Conservation (phyloP, 2,888 invertebrate genomes). For the Lepidochitona cinerea region DNA sequence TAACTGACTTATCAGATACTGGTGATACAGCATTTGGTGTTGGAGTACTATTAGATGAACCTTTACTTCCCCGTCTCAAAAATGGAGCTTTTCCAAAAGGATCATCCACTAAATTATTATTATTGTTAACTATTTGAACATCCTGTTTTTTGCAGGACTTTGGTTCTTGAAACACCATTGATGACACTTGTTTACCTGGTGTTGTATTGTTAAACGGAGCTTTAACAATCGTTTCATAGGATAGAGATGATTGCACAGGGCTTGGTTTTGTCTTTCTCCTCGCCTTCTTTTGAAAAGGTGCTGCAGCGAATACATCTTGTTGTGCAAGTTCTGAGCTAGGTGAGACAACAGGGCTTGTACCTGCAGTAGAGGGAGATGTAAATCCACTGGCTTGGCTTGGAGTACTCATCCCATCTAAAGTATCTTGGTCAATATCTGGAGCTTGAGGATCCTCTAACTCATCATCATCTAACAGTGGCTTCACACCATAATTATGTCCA, state of each 20-base stretch:
- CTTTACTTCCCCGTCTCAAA: conserved; percentile 29
- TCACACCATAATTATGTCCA: conserved; percentile 83
- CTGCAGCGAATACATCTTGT: conserved; percentile 63
- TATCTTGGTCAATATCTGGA: background rate
- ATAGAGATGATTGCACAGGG: conserved; percentile 17
- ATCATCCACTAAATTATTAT: conserved; percentile 29
- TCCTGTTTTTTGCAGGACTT: background rate
- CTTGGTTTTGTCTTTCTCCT: conserved; percentile 37
- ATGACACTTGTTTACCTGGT: background rate
- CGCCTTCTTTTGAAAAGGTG: conserved; percentile 61
- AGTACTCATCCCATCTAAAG: background rate
- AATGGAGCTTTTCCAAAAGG: conserved; percentile 65
- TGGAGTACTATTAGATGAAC: conserved; percentile 29
- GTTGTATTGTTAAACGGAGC: conserved; percentile 26
- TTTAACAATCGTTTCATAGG: conserved; percentile 29
- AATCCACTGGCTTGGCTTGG: conserved; percentile 1
- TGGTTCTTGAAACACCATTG: background rate
- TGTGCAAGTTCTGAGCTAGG: background rate
- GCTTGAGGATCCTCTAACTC: conserved; percentile 74
- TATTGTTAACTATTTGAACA: background rate
- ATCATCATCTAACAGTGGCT: conserved; percentile 82
- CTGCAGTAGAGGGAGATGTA: background rate
- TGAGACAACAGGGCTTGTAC: background rate
- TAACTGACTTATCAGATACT: background rate
- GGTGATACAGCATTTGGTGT: conserved; percentile 17